phyloP scores from a whole-genome alignment of 1,140 invertebrate genomes.

The Eriosoma lanigerum region DNA sequence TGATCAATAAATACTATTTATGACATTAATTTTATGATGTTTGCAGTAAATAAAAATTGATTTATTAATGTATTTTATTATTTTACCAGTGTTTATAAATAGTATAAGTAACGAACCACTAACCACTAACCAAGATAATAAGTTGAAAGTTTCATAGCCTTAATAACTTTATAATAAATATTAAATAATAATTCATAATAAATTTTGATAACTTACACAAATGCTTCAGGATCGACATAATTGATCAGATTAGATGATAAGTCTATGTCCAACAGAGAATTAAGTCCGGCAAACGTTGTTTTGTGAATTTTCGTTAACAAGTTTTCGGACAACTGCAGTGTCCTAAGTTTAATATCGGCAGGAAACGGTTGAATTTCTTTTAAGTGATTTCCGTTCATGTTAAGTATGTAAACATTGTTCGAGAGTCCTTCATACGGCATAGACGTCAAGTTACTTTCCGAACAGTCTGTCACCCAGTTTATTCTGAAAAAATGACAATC shows the following conservation, averaged over 20 bases:
- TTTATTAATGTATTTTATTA: too few species aligned
- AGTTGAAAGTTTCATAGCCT: too few species aligned
- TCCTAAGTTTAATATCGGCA: constrained; percentile 67
- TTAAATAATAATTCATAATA: too few species aligned
- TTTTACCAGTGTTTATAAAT: too few species aligned
- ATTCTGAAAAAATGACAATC: constrained; percentile 75
- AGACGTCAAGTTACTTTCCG: constrained; percentile 71
- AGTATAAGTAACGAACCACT: too few species aligned
- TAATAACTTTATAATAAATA: too few species aligned
- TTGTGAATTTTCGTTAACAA: constrained; percentile 64
- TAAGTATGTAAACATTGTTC: constrained; percentile 69
- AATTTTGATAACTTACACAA: constrained; percentile 63
- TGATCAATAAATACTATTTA: too few species aligned
- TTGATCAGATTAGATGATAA: constrained; percentile 68
- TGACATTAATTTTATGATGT: too few species aligned
- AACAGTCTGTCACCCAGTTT: constrained; percentile 76
- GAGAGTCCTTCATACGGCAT: constrained; percentile 67
- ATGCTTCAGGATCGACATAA: constrained; percentile 67
- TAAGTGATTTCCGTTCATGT: constrained; percentile 71
- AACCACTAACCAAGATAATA: too few species aligned
- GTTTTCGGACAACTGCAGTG: constrained; percentile 72
- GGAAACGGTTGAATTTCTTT: constrained; percentile 65
- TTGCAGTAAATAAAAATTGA: too few species aligned
- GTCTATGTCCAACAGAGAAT: constrained; percentile 71
- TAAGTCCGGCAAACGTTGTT: constrained; percentile 66